These are phyloP conservation scores for Microtus richardsoni DNA, from an alignment of 2,113 vertebrate genomes.

Conservation along the genomic window DNA sequence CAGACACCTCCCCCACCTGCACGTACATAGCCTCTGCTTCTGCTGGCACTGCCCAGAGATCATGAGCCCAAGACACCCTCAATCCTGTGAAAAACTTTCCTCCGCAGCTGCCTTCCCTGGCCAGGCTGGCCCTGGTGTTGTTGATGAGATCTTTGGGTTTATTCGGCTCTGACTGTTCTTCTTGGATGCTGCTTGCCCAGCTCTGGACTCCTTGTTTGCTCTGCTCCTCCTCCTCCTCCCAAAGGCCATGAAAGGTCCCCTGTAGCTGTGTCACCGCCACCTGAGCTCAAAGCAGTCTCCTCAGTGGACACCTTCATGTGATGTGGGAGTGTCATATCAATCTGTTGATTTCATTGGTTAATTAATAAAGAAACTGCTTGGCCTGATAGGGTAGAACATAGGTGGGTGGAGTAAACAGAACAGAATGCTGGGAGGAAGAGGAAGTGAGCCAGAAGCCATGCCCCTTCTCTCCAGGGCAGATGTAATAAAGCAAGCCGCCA, in stretches of 20 bases:
- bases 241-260: neutral
- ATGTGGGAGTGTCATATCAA: no score
- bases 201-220: neutral
- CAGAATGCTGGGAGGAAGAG: no score
- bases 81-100: neutral
- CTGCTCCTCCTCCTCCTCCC: neutral
- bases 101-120: neutral
- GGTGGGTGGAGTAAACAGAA: no score
- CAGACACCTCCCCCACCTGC: neutral
- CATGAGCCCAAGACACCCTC: neutral
- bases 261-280: neutral
- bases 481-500: no score
- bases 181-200: neutral
- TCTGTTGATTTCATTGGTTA: no score
- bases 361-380: no score
- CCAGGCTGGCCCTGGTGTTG: neutral
- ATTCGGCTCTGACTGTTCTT: neutral
- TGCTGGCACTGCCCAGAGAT: neutral
- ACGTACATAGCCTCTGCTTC: fast-evolving
- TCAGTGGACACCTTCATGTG: neutral
- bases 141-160: neutral
- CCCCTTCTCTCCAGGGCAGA: no score
- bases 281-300: slow-evolving; percentile 28
- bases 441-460: no score
- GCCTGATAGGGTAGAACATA: no score